Percentiles rank a stretch among this genome's conserved stretches.
Conservation (phyloP, 1,140 invertebrate genomes). For the Yoshiicerus persimilis region DNA sequence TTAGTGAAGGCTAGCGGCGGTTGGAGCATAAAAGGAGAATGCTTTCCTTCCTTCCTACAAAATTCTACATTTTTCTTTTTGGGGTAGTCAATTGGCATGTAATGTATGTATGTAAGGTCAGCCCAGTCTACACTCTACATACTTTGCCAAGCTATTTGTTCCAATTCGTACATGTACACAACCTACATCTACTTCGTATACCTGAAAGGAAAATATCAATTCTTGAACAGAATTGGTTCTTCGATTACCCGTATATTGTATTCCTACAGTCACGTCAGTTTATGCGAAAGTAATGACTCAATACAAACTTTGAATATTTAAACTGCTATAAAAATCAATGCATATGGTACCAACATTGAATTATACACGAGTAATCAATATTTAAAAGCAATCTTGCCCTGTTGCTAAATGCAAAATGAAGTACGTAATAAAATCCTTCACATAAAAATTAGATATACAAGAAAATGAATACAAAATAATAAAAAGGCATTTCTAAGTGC, state of each 20-base stretch:
- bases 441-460: too few relatives aligned
- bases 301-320: not conserved
- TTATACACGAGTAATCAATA: not conserved
- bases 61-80: not conserved
- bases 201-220: not conserved
- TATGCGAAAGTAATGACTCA: not conserved
- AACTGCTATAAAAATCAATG: not conserved
- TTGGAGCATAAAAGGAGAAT: not conserved
- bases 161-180: too few relatives aligned
- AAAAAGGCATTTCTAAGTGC: too few relatives aligned
- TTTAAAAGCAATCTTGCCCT: not conserved
- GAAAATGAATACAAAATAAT: too few relatives aligned
- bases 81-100: not conserved
- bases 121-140: not conserved
- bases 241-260: not conserved
- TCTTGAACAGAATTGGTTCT: not conserved
- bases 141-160: not conserved
- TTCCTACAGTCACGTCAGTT: not conserved
- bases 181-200: too few relatives aligned
- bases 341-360: not conserved
- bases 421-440: too few relatives aligned
- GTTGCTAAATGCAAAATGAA: not conserved
- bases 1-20: not conserved
- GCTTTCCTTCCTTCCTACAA: not conserved
- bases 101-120: not conserved